Evolutionary conservation across 1,140 invertebrate genomes (phyloP), one percentile per base, ranked within the genome.

Genomic region (Papilio xuthus): DNA sequence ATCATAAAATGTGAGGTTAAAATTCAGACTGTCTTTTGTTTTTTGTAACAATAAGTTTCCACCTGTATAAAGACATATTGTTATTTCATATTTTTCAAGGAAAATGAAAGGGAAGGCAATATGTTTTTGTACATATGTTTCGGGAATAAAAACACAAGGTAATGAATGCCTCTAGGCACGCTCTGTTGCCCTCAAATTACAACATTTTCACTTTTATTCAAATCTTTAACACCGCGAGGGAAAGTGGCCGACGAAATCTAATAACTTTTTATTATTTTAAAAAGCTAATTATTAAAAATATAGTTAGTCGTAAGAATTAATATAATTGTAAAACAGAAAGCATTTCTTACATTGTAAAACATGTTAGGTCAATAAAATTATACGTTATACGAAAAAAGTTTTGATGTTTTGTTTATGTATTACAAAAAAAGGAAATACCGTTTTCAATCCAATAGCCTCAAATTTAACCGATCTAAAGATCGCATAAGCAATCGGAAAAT

Each of bases 191-290:
- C 80, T 78, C 82, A 82, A 84, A 84, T 84, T 81, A 78, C 63
- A 85, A 78, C 63, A 85, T 86, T 87, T 84, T 88, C 87, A 88
- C 87, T 88, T 88, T 88, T 84, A 81, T 85, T 86, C 53, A 79
- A 78, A 76, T 47, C 50, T 77, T 81, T 50, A 72, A 80, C 70
- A 47, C 23, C 20, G n/a, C 23, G 20, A 42, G 79, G 78, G 84
- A 85, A 85, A 85, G 84, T 81, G 20, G 26, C 78, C 37, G 53
- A 81, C 80, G 79, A 80, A 81, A 71, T 71, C 75, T 71, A 82
- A 78, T 32, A 72, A 78, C 47, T 75, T 60, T 69, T 75, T 47
- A 67, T 56, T 73, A 42, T 44, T 72, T 13, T 73, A 42, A 67
- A 70, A 37, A 20, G 69, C 15, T 41, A 70, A 37, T 70, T 70